Evolutionary conservation across 1,140 invertebrate species (phyloP), one percentile per base, ranked within the genome.

Genomic region (Oscheius sp.): DNA sequence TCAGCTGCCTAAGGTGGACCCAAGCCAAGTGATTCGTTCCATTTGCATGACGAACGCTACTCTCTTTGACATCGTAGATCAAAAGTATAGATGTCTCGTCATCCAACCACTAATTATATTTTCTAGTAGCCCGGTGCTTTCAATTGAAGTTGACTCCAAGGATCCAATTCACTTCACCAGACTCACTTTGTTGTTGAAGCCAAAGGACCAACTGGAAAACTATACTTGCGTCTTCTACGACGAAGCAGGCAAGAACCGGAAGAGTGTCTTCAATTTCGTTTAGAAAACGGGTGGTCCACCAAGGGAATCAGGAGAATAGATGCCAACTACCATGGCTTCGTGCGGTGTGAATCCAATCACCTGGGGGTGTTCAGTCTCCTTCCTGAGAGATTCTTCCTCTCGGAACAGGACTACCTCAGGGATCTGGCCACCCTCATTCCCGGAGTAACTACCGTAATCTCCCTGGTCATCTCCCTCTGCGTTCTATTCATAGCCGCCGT

Each of bases 181-280:
- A 32, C 68, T 74, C 29, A 59, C 72, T 1, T 35, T 74, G 20
- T 35, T 49, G 18, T 18, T 74, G 46, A 74, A 69, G 38, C 42
- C 23, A 3, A 49, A 49, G 2, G 59, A 74, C 38, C 49, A 29
- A 3, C 4, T 20, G 13, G 72, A 74, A 18, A 74, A 74, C 55
- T 74, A 74, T 26, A 74, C 72, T 3, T 74, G 72, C 36, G 72
- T 74, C 20, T 68, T 61, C 38, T 74, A 74, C 29, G 72, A 74
- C 52, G 72, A 72, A 26, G 42, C 38, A 31, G 61, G 61, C 35
- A 7, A 63, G 61, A n/a, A n/a, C 18, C 15, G n/a, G 15, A 15
- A 59, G 15, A 59, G n/a, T 18, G 15, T 29, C 18, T 20, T 32
- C 20, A 45, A 64, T 23, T 23, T 62, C 34, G 59, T 38, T 42